phyloP scores from a whole-genome alignment of 2,888 invertebrate genomes.

The Zygogramma bicolorata region DNA sequence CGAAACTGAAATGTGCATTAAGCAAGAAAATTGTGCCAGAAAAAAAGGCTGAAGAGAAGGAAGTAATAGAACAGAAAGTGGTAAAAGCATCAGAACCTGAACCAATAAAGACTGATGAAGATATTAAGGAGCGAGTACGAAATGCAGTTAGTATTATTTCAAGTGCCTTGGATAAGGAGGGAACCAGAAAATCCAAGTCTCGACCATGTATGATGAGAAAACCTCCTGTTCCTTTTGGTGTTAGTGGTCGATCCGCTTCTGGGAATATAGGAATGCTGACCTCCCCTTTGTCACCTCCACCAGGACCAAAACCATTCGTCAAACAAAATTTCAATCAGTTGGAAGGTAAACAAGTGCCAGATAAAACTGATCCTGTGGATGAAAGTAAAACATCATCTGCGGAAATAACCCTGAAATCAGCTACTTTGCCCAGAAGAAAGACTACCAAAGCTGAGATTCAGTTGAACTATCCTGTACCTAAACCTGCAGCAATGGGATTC shows the following conservation, averaged over 20 bases:
- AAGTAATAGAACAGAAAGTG: constrained; percentile 55
- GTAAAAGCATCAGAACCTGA: constrained; percentile 34
- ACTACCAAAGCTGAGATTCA: constrained; percentile 76
- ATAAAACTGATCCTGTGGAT: constrained; percentile 52
- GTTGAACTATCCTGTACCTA: constrained; percentile 68
- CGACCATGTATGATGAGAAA: constrained; percentile 68
- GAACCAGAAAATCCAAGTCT: constrained; percentile 66
- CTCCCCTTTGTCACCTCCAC: constrained; percentile 54
- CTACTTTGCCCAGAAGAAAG: constrained; percentile 75
- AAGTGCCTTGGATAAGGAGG: constrained; percentile 72
- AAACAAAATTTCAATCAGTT: constrained; percentile 50
- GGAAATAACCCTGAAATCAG: constrained; percentile 76
- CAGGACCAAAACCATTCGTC: constrained; percentile 58
- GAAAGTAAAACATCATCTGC: constrained; percentile 73
- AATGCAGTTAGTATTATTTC: constrained; percentile 81
- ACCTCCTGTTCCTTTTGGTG: constrained; percentile 77
- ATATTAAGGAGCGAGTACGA: constrained; percentile 71
- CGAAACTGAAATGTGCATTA: constrained; percentile 55
- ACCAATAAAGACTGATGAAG: constrained; percentile 57
- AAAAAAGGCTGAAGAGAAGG: constrained; percentile 52
- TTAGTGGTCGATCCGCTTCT: constrained; percentile 70
- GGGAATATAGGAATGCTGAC: constrained; percentile 67
- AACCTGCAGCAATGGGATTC: constrained; percentile 68
- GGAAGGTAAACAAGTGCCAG: constrained; percentile 53
- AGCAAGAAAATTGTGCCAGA: constrained; percentile 53